phyloP scores from a whole-genome alignment of 2,797 vertebrate genomes.

The Trichosurus vulpecula region DNA sequence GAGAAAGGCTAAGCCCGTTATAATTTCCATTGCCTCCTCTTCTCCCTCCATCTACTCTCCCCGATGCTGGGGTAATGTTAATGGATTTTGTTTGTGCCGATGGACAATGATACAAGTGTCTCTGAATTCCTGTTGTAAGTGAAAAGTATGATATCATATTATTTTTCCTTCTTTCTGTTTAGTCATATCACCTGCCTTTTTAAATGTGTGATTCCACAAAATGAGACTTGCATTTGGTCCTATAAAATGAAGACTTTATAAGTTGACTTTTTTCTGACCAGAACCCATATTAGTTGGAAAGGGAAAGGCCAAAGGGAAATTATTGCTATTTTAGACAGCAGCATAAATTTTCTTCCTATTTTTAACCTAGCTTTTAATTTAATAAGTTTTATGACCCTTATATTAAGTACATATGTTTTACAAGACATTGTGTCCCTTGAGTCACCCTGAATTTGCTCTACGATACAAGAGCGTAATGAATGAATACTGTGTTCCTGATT shows the following conservation, averaged over 20 bases:
- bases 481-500: conserved; percentile 86
- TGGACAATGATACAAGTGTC: conserved; percentile 25
- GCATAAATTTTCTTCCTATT: conserved; percentile 97
- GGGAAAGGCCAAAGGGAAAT: conserved; percentile 89
- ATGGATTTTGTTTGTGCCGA: conserved; percentile 10
- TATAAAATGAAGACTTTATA: conserved; percentile 77
- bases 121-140: conserved; percentile 40
- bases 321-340: conserved; percentile 91
- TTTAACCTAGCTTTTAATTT: conserved; percentile 99
- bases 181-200: conserved; percentile 59
- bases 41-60: conserved; percentile 13
- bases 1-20: not conserved
- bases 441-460: conserved; percentile 92
- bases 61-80: conserved; percentile 22
- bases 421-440: conserved; percentile 95
- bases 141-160: conserved; percentile 18
- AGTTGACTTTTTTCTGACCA: conserved; percentile 63
- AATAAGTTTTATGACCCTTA: conserved; percentile 97
- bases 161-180: conserved; percentile 46
- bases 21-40: conserved; percentile 18
- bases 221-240: conserved; percentile 68
- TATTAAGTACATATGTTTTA: conserved; percentile 99
- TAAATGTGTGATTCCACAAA: conserved; percentile 8
- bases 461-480: conserved; percentile 85
- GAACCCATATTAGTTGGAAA: conserved; percentile 81